These are phyloP conservation scores for Triplophysa yarkandensis DNA, from an alignment of 2,797 vertebrate species.

Conservation along the genomic window DNA sequence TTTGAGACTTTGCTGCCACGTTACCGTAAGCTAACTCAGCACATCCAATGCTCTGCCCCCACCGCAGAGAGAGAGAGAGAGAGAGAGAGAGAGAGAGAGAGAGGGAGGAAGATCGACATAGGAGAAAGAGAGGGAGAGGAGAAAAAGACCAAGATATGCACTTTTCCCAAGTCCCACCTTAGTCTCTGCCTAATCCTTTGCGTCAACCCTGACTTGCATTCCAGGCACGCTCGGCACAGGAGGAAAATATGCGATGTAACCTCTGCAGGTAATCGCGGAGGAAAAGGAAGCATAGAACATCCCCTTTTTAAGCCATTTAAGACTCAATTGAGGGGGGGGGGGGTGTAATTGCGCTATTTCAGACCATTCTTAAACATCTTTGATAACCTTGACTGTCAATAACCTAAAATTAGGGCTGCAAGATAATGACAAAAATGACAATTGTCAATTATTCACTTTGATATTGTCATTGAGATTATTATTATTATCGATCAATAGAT, in stretches of 20 bases:
- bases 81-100: constrained; percentile 26
- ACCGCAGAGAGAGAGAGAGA: constrained; percentile 32
- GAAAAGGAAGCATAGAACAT: constrained; percentile 22
- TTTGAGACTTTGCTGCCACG: constrained; percentile 37
- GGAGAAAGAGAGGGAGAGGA: constrained; percentile 13
- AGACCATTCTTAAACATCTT: neutral
- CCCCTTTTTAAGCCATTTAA: constrained; percentile 19
- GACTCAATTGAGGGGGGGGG: constrained; percentile 10
- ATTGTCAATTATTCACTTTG: too few relatives aligned
- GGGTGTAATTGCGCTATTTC: neutral
- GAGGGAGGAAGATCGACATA: constrained; percentile 23
- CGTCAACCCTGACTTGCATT: constrained; percentile 44
- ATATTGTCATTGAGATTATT: too few relatives aligned
- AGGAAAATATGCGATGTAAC: constrained; percentile 64
- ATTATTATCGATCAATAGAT: too few relatives aligned
- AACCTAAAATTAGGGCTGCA: constrained; percentile 29
- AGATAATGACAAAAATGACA: too few relatives aligned
- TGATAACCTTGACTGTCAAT: constrained; percentile 21
- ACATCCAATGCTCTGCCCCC: constrained; percentile 26
- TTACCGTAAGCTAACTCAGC: constrained; percentile 49
- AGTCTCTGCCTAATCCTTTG: constrained; percentile 47
- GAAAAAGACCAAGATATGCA: constrained; percentile 36
- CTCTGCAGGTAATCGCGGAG: constrained; percentile 45
- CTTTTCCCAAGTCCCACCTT: constrained; percentile 31
- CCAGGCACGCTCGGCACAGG: constrained; percentile 67